A percentile compares a stretch with the other conserved stretches of the same genome.
These are phyloP conservation scores for Argya squamiceps DNA, from an alignment of 2,797 vertebrate genomes.

Conservation along the genomic window DNA sequence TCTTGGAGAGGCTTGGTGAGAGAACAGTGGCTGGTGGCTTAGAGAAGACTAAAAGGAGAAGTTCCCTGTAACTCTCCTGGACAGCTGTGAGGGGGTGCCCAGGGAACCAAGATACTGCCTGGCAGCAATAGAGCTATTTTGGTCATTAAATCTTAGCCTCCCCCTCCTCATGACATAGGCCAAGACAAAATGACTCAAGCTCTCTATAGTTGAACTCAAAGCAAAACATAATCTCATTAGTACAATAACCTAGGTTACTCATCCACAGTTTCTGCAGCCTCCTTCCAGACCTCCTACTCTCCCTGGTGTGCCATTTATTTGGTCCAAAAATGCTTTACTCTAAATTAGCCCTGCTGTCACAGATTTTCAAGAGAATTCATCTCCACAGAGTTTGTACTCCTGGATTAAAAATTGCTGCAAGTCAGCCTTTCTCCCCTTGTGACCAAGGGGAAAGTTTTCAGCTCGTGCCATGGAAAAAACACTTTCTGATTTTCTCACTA, in stretches of 20 bases:
- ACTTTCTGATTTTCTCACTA: not conserved
- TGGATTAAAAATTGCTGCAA: not conserved
- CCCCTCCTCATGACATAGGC: not conserved
- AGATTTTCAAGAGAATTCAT: not conserved
- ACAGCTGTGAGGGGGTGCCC: not conserved
- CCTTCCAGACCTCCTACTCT: not conserved
- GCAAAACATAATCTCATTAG: not conserved
- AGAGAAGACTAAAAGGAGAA: not conserved
- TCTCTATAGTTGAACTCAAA: not conserved
- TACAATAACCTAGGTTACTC: not conserved
- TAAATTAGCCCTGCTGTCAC: not conserved
- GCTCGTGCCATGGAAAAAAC: not conserved
- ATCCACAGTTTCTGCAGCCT: not conserved
- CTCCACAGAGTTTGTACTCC: not conserved
- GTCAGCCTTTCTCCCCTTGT: not conserved
- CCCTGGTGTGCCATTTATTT: not conserved
- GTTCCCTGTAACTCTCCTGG: not conserved
- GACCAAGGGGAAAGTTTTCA: not conserved
- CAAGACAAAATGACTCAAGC: constrained; percentile 2
- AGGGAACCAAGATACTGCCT: not conserved
- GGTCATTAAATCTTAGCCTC: not conserved
- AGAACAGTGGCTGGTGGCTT: not conserved
- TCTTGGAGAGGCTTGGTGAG: not conserved
- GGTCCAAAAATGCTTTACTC: not conserved
- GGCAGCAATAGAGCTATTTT: not conserved